Evolutionary conservation across 2,888 invertebrate species (phyloP).

Genomic region (Ypsolopha sequella): DNA sequence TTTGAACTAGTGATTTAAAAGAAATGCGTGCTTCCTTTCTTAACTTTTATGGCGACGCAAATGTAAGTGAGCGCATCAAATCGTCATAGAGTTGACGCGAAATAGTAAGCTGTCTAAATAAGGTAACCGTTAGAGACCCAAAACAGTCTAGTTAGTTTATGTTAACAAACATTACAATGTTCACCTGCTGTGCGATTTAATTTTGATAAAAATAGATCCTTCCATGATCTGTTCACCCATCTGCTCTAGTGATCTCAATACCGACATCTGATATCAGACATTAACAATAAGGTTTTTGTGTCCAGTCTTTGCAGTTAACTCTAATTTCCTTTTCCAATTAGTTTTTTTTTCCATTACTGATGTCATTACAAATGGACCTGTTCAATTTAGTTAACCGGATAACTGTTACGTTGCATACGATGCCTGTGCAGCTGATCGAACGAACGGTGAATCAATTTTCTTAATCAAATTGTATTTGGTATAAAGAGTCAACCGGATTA

Average conservation of each 20-base stretch:
- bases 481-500: too few species aligned
- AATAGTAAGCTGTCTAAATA: background rate
- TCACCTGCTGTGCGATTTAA: constrained; percentile 53
- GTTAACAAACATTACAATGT: constrained; percentile 32
- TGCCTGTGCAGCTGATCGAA: background rate
- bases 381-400: constrained; percentile 21
- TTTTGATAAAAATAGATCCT: constrained; percentile 50
- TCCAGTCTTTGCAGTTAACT: constrained; percentile 18
- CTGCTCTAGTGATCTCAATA: constrained; percentile 50
- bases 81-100: background rate
- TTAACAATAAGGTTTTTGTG: constrained; percentile 40
- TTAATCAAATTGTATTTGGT: too few species aligned
- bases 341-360: constrained; percentile 9
- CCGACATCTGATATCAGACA: constrained; percentile 29
- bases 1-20: background rate
- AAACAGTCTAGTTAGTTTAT: constrained; percentile 13
- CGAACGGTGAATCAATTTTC: too few species aligned
- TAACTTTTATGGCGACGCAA: background rate
- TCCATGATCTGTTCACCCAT: constrained; percentile 27
- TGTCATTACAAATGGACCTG: constrained; percentile 7
- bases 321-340: constrained; percentile 16
- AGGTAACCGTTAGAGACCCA: constrained; percentile 11
- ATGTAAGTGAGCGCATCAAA: too few species aligned
- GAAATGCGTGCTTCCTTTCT: background rate
- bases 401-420: constrained; percentile 6